Percentiles rank a stretch among this genome's conserved stretches.
Evolutionary conservation across 2,113 vertebrate species (phyloP).

Genomic region (Beaufortia kweichowensis): DNA sequence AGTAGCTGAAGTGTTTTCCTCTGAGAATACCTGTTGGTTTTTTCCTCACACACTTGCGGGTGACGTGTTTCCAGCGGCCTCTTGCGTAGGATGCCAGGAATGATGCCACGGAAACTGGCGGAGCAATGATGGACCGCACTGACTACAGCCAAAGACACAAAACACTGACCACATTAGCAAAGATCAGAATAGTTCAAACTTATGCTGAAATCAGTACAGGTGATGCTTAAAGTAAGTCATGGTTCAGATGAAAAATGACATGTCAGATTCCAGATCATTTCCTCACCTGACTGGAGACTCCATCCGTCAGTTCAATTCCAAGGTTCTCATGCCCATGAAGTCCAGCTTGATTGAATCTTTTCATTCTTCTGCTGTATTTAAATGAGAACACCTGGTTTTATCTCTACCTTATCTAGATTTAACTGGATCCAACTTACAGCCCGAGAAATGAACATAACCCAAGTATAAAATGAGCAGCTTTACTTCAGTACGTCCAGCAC

Average conservation of each 20-base stretch:
- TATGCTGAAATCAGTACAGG: background rate
- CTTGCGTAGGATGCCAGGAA: constrained; percentile 58
- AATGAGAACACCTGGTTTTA: background rate
- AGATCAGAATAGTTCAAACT: background rate
- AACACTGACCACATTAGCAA: background rate
- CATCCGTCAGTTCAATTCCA: constrained; percentile 52
- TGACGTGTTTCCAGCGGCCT: constrained; percentile 58
- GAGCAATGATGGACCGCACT: background rate
- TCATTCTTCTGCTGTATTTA: constrained; percentile 34
- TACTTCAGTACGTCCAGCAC: background rate
- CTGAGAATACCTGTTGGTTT: constrained; percentile 55
- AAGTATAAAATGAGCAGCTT: background rate
- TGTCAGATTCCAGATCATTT: background rate
- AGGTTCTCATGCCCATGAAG: constrained; percentile 32
- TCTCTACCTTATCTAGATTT: background rate
- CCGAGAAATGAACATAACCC: background rate
- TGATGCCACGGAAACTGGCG: constrained; percentile 17
- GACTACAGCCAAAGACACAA: constrained; percentile 29
- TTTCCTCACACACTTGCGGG: constrained; percentile 34
- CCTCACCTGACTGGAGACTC: constrained; percentile 47
- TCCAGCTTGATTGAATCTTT: constrained; percentile 16
- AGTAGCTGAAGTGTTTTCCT: background rate
- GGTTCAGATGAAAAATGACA: background rate
- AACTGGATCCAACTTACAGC: background rate
- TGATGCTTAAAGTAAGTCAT: no score